Conservation (phyloP, 2,113 vertebrate genomes). For the Dunckerocampus dactyliophorus region DNA sequence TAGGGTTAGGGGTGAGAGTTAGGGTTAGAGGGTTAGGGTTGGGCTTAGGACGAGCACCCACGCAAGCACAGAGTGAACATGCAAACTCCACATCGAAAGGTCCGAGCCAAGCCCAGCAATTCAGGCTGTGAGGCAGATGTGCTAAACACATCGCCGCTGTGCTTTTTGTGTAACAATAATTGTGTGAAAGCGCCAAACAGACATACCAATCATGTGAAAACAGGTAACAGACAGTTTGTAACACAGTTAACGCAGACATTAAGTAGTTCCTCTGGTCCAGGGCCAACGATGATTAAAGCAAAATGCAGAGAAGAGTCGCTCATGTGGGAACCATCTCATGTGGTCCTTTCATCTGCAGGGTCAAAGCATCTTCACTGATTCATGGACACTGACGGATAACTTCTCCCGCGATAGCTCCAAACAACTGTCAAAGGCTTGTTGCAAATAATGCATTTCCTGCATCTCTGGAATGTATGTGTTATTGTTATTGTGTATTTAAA, state of each 20-base stretch:
- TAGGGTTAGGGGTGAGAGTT: no score
- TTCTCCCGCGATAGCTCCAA: conserved; percentile 32
- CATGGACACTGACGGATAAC: conserved; percentile 27
- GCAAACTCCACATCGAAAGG: no score
- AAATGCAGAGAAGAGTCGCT: conserved; percentile 38
- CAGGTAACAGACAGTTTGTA: conserved; percentile 22
- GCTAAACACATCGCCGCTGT: no score
- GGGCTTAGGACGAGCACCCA: no score
- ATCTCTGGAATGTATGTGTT: conserved; percentile 5
- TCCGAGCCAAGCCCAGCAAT: no score
- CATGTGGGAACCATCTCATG: conserved; percentile 58
- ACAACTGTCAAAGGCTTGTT: conserved; percentile 31
- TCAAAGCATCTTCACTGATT: conserved; percentile 25
- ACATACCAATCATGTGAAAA: conserved; percentile 23
- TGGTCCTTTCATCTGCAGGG: conserved; percentile 38
- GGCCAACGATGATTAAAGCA: conserved; percentile 38
- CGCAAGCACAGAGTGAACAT: no score
- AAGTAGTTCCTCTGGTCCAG: conserved; percentile 37
- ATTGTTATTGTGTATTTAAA: conserved; percentile 14
- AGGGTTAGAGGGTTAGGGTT: no score
- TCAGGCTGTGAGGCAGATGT: no score
- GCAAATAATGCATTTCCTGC: conserved; percentile 35
- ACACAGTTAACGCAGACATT: conserved; percentile 28
- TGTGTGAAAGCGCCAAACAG: conserved; percentile 12
- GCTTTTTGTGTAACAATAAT: background rate